These are phyloP conservation scores for Capreolus pygargus DNA, from an alignment of 2,113 vertebrate species.

Conservation along the genomic window DNA sequence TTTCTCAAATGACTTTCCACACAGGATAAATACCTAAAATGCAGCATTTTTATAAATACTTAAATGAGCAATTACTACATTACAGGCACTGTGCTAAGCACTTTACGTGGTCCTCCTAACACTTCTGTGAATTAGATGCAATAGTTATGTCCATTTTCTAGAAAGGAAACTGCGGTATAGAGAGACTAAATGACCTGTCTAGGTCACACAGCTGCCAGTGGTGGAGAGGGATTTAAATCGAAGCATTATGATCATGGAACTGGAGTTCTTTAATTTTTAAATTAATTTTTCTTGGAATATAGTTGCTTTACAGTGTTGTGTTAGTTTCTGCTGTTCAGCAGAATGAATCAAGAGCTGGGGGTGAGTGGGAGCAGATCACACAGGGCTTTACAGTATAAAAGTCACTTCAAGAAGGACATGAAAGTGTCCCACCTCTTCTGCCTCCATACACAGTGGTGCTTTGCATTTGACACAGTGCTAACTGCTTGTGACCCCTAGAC, in stretches of 20 bases:
- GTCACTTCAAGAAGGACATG: background rate
- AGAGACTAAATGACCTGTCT: background rate
- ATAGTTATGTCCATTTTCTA: background rate
- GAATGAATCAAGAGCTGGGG: background rate
- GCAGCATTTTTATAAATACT: background rate
- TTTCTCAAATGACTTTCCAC: background rate
- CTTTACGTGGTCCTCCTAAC: background rate
- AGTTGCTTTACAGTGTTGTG: background rate
- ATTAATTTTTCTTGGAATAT: background rate
- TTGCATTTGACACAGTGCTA: background rate
- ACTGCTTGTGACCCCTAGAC: background rate
- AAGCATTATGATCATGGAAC: background rate
- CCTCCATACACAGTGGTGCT: accelerated
- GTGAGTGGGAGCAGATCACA: background rate
- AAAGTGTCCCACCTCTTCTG: background rate
- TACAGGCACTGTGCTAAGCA: background rate
- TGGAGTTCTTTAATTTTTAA: background rate
- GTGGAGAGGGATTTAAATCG: background rate
- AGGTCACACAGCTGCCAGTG: background rate
- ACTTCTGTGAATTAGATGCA: background rate
- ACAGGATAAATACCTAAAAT: background rate
- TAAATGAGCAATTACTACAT: background rate
- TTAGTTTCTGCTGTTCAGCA: background rate
- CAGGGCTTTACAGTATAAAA: background rate
- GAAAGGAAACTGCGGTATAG: background rate